Evolutionary conservation across 2,113 vertebrate genomes (phyloP).

Genomic region (Seriola aureovittata): DNA sequence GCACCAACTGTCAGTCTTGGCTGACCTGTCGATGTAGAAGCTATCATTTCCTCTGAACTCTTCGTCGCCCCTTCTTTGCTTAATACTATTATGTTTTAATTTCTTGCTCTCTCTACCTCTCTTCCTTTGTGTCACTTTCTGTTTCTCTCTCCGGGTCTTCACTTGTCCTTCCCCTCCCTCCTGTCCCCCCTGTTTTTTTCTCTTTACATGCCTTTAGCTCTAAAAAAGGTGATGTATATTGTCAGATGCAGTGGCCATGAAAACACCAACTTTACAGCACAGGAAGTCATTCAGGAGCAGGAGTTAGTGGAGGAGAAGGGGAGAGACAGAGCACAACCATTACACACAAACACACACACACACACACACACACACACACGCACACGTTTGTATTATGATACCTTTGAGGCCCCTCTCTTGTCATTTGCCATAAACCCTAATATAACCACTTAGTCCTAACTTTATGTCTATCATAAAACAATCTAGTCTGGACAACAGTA

Average conservation of each 20-base stretch:
- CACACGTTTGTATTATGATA: no score
- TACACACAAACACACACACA: no score
- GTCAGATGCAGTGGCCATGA: slow-evolving; percentile 89
- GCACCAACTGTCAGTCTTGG: slow-evolving; percentile 21
- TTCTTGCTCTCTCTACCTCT: slow-evolving; percentile 19
- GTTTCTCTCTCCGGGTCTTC: slow-evolving; percentile 2
- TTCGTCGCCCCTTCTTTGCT: background rate
- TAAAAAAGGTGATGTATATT: slow-evolving; percentile 84
- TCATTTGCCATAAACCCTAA: no score
- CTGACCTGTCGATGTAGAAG: slow-evolving; percentile 19
- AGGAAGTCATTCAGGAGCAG: slow-evolving; percentile 11
- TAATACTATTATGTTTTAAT: slow-evolving; percentile 23
- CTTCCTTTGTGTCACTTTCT: slow-evolving; percentile 20
- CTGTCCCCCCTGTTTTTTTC: background rate
- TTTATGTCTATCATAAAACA: no score
- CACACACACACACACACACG: no score
- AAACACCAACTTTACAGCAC: slow-evolving; percentile 93
- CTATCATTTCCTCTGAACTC: background rate
- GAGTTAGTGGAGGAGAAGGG: background rate
- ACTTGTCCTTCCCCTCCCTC: background rate
- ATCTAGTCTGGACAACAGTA: no score
- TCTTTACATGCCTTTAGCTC: slow-evolving; percentile 13
- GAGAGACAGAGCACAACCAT: no score
- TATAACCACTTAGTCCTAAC: no score
- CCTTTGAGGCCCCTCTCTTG: no score